Conservation (phyloP, 2,113 vertebrate genomes). For the Oreochromis tanganicae region DNA sequence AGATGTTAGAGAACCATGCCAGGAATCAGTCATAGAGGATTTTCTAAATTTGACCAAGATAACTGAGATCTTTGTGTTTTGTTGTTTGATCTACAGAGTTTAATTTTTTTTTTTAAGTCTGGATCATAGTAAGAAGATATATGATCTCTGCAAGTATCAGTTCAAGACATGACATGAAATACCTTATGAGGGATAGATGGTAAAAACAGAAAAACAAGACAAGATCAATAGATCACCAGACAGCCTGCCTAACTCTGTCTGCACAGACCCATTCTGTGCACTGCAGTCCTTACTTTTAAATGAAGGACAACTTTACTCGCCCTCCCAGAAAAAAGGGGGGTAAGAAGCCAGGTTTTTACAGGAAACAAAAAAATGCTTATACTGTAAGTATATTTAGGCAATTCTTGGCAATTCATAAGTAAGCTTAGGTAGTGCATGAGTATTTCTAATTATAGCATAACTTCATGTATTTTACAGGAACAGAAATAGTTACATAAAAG, state of each 20-base stretch:
- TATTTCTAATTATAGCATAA: background rate
- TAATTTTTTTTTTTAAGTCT: background rate
- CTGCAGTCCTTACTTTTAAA: background rate
- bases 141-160: background rate
- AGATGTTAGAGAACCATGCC: background rate
- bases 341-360: background rate
- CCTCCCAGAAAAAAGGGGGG: background rate
- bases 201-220: background rate
- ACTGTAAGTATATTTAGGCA: background rate
- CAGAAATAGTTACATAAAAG: background rate
- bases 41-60: background rate
- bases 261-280: background rate
- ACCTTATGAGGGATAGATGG: background rate
- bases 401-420: background rate
- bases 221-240: constrained; percentile 4
- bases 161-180: background rate
- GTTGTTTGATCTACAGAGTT: background rate
- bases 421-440: background rate
- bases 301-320: background rate
- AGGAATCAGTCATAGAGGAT: background rate
- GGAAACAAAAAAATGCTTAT: background rate
- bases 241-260: background rate
- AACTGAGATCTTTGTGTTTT: background rate
- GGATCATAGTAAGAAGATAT: background rate
- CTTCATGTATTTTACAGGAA: background rate